These are phyloP conservation scores for Lycophotia porphyrea DNA, from an alignment of 2,888 invertebrate species.

Conservation along the genomic window DNA sequence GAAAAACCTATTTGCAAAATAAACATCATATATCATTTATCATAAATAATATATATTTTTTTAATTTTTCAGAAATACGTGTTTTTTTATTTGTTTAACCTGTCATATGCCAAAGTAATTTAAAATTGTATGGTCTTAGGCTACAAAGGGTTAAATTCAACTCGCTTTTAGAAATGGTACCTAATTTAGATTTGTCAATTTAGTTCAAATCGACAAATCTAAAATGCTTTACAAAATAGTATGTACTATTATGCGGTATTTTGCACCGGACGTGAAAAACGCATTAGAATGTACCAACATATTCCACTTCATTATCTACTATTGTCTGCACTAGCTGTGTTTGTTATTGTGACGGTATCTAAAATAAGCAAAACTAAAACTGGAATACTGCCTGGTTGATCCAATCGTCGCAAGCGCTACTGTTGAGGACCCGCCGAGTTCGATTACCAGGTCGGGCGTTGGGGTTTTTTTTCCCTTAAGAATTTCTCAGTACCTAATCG, in stretches of 20 bases:
- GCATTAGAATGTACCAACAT: constrained; percentile 41
- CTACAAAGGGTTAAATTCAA: no score
- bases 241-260: constrained; percentile 52
- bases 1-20: no score
- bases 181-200: neutral
- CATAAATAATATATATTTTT: no score
- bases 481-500: neutral
- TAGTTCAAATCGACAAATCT: constrained; percentile 45
- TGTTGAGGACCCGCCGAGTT: neutral
- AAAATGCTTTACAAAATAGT: constrained; percentile 52
- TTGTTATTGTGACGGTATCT: constrained; percentile 20
- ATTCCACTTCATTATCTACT: constrained; percentile 22
- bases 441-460: neutral
- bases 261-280: constrained; percentile 59
- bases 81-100: no score
- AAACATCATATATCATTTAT: no score
- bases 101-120: no score
- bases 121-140: no score
- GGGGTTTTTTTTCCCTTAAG: neutral
- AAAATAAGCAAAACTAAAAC: neutral
- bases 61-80: no score
- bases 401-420: neutral
- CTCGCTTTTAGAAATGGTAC: neutral
- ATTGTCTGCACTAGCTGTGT: constrained; percentile 21
- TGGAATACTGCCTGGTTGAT: neutral